Percentiles rank a stretch among this genome's conserved stretches.
Conservation (phyloP, 2,113 vertebrate species). For the Pristiophorus japonicus region DNA sequence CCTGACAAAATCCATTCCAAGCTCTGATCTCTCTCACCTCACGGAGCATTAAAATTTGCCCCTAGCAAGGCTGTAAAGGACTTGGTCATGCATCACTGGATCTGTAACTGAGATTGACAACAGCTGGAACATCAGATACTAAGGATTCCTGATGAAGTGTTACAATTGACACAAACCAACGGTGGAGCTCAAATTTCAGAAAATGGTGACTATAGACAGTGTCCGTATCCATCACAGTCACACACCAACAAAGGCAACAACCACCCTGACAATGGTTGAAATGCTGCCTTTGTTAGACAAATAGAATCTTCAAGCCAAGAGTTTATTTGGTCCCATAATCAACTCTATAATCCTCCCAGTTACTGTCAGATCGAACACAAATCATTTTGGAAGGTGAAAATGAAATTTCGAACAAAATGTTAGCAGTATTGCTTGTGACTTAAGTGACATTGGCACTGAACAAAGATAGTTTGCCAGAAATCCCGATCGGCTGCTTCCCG, state of each 20-base stretch:
- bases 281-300: neutral
- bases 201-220: neutral
- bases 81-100: too few species aligned
- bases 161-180: neutral
- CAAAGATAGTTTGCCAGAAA: slow-evolving; percentile 3
- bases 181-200: neutral
- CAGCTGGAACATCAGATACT: neutral
- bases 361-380: neutral
- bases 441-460: neutral
- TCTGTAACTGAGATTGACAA: neutral
- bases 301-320: neutral
- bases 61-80: neutral
- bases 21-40: neutral
- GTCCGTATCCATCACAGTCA: neutral
- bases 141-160: neutral
- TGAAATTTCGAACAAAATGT: neutral
- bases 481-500: too few species aligned
- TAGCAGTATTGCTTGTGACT: neutral
- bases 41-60: too few species aligned
- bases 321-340: neutral
- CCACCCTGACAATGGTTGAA: neutral
- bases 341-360: neutral
- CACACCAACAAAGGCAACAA: neutral
- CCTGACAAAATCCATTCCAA: neutral
- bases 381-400: neutral